phyloP scores from a whole-genome alignment of 2,888 invertebrate species.

The Agriotes lineatus region DNA sequence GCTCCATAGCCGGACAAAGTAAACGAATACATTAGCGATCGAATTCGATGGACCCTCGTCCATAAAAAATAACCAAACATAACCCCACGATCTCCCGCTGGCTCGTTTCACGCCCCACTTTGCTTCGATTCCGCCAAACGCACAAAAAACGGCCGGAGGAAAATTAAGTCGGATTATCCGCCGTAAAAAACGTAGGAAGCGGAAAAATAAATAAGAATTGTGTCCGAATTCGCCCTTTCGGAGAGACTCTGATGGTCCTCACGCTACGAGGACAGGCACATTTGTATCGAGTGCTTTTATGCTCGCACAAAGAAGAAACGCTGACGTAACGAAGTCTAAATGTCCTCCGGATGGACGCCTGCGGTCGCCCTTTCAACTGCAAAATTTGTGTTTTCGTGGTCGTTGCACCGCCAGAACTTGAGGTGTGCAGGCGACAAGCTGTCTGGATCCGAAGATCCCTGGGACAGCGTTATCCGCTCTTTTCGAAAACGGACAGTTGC shows the following conservation, averaged over 20 bases:
- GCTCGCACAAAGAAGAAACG: conserved; percentile 30
- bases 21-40: conserved; percentile 44
- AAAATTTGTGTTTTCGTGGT: conserved; percentile 24
- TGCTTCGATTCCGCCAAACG: conserved; percentile 43
- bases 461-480: conserved; percentile 2
- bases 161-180: conserved; percentile 65
- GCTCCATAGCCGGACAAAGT: conserved; percentile 36
- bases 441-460: conserved; percentile 24
- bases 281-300: conserved; percentile 40
- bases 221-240: conserved; percentile 45
- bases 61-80: conserved; percentile 45
- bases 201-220: conserved; percentile 66
- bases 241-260: conserved; percentile 25
- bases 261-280: conserved; percentile 37
- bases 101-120: conserved; percentile 47
- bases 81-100: conserved; percentile 43
- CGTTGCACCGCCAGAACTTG: conserved; percentile 23
- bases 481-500: conserved; percentile 21
- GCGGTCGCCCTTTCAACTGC: conserved; percentile 26
- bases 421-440: conserved; percentile 41
- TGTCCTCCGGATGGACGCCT: conserved; percentile 42
- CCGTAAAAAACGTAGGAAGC: conserved; percentile 60
- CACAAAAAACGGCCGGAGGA: conserved; percentile 51
- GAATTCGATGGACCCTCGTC: conserved; percentile 40
- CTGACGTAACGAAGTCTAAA: conserved; percentile 37